Conservation (phyloP, 2,888 invertebrate genomes). For the Allophyes oxyacanthae region DNA sequence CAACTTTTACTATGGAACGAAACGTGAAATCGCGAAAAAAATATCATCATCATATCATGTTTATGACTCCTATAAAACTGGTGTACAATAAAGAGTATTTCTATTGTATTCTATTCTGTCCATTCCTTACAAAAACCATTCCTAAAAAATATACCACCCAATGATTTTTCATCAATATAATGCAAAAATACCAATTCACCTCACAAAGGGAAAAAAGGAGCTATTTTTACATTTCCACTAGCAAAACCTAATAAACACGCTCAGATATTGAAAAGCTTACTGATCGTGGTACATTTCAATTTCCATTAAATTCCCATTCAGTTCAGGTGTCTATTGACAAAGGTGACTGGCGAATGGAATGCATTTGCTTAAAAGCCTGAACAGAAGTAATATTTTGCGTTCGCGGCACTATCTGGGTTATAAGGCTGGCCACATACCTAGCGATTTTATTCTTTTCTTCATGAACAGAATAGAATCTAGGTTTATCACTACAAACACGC, state of each 20-base stretch:
- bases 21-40: no score
- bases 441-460: no score
- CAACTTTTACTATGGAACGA: no score
- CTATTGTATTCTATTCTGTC: background rate
- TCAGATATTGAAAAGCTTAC: conserved; percentile 53
- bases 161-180: conserved; percentile 23
- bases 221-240: conserved; percentile 39
- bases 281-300: conserved; percentile 58
- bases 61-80: no score
- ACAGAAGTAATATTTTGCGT: conserved; percentile 58
- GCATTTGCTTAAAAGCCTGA: conserved; percentile 69
- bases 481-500: no score
- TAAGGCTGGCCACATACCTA: conserved; percentile 4
- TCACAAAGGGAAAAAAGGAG: conserved; percentile 23
- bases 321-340: conserved; percentile 64
- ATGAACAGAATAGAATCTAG: no score
- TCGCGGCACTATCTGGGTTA: background rate
- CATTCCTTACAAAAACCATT: conserved; percentile 1
- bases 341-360: conserved; percentile 54
- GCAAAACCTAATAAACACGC: conserved; percentile 24
- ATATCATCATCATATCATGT: no score
- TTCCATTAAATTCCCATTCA: conserved; percentile 60
- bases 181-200: conserved; percentile 37
- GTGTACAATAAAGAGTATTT: no score
- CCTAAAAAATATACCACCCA: background rate